phyloP scores from a whole-genome alignment of 2,113 vertebrate species.

The Semnopithecus entellus region DNA sequence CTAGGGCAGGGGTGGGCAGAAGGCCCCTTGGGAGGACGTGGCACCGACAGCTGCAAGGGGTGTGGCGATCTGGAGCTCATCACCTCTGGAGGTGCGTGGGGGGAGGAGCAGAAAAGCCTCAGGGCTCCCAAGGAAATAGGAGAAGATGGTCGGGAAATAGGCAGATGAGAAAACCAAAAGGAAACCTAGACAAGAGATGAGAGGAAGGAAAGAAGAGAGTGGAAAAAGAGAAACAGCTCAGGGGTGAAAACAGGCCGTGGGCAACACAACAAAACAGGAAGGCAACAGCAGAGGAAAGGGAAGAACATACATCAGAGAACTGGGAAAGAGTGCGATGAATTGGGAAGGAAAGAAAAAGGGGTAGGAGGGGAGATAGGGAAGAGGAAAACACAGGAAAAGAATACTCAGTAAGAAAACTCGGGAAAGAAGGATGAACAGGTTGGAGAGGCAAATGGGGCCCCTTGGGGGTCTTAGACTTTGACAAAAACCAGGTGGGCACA shows the following conservation, averaged over 20 bases:
- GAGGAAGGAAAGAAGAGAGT: no score
- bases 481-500: slow-evolving; percentile 90
- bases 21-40: background rate
- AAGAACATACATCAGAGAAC: background rate
- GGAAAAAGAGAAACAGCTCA: background rate
- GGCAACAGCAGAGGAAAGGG: background rate
- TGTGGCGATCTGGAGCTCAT: slow-evolving; percentile 46
- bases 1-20: background rate
- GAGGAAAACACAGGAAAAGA: no score
- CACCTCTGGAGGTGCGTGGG: slow-evolving; percentile 57
- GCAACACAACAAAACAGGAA: background rate
- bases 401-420: background rate
- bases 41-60: background rate
- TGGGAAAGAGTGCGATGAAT: rapidly evolving
- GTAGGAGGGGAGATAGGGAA: no score
- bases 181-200: background rate
- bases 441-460: rapidly evolving
- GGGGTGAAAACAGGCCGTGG: background rate
- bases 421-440: background rate
- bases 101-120: background rate
- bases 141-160: background rate
- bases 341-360: background rate
- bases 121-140: background rate
- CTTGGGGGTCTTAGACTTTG: slow-evolving; percentile 75
- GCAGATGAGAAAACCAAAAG: background rate